Evolutionary conservation across 2,113 vertebrate species (phyloP).

Genomic region (Elaphurus davidianus): DNA sequence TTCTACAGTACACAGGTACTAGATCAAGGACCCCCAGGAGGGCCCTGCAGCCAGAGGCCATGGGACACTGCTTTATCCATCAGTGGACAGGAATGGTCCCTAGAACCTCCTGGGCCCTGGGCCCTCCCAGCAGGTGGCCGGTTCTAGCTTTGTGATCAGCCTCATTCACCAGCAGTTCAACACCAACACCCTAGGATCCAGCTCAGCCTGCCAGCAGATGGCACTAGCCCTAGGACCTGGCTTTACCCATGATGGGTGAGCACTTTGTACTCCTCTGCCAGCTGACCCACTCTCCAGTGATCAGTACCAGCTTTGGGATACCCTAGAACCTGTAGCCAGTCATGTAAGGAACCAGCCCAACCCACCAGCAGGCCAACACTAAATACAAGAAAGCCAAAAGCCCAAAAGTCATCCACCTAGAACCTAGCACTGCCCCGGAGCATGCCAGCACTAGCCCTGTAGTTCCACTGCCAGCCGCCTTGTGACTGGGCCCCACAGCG

Average conservation of each 20-base stretch:
- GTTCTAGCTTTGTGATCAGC: neutral
- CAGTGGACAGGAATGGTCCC: neutral
- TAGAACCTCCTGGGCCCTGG: neutral
- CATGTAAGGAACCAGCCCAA: neutral
- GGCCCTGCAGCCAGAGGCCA: neutral
- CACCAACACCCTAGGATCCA: neutral
- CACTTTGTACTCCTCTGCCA: neutral
- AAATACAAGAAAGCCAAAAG: neutral
- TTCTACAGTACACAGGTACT: neutral
- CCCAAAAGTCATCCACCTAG: neutral
- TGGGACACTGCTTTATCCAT: neutral
- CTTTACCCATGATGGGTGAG: neutral
- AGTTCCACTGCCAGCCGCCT: neutral
- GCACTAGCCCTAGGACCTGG: neutral
- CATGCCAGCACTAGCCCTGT: neutral
- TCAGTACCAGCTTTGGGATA: neutral
- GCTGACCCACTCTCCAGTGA: neutral
- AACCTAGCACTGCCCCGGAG: accelerated
- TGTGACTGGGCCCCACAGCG: neutral
- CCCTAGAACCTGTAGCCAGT: neutral
- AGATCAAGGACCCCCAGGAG: neutral
- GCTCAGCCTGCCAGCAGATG: neutral
- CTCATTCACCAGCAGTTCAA: neutral
- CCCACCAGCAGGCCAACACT: neutral
- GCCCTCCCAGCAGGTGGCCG: neutral